phyloP scores from a whole-genome alignment of 2,797 vertebrate genomes.

The Rhabdomys pumilio region DNA sequence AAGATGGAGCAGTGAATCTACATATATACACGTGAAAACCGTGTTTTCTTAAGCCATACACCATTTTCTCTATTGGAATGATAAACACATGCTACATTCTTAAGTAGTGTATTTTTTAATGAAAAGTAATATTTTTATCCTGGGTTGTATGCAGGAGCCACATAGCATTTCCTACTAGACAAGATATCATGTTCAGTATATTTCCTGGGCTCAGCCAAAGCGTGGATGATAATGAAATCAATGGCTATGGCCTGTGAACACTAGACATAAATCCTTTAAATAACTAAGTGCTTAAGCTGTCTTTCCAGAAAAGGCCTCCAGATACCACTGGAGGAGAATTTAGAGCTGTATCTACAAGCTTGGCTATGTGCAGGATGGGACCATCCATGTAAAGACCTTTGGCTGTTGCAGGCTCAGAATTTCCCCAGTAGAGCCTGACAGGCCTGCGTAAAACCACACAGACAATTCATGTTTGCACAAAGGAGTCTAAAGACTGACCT shows the following conservation, averaged over 20 bases:
- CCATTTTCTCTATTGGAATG: background rate
- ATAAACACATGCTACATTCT: background rate
- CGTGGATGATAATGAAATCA: background rate
- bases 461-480: too few relatives aligned
- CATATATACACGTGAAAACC: background rate
- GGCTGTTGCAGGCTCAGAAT: background rate
- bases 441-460: background rate
- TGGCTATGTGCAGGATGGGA: background rate
- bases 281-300: background rate
- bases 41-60: background rate
- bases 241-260: background rate
- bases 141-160: background rate
- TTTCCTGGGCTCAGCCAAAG: background rate
- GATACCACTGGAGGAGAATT: background rate
- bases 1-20: background rate
- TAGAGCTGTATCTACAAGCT: background rate
- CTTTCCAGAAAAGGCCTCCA: background rate
- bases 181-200: background rate
- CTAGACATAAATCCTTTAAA: background rate
- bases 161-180: background rate
- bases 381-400: background rate
- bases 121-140: background rate
- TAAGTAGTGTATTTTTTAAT: background rate
- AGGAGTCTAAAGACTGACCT: background rate
- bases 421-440: background rate